A percentile compares a stretch with the other conserved stretches of the same genome.
Conservation (phyloP, 2,888 invertebrate genomes). For the Ornithoptera alexandrae region DNA sequence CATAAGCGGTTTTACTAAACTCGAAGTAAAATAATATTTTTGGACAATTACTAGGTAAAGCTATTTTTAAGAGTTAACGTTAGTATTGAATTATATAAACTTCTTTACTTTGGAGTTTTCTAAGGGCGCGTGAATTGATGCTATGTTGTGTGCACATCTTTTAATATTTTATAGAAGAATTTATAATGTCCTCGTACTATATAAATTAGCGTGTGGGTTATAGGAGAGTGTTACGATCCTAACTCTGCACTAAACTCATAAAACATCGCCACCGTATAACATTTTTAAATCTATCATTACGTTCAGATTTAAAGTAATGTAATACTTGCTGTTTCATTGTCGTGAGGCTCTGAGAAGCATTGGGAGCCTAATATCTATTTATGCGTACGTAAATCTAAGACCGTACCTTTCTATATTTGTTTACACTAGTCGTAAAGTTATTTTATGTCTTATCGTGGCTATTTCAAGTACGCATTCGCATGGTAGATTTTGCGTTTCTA, state of each 20-base stretch:
- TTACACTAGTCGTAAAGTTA: slow-evolving; percentile 5
- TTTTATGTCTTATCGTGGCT: not conserved
- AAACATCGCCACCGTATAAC: not conserved
- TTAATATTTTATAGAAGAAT: not conserved
- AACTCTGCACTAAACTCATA: not conserved
- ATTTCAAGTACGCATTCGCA: not conserved
- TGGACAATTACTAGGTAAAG: no score
- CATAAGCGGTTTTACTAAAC: no score
- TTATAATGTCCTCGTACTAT: not conserved
- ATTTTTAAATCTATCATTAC: not conserved
- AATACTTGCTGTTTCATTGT: slow-evolving; percentile 23
- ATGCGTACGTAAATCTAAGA: slow-evolving; percentile 10
- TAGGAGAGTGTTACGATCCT: not conserved
- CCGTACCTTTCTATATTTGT: slow-evolving; percentile 19
- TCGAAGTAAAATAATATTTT: no score
- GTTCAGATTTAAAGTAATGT: slow-evolving; percentile 14
- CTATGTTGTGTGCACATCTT: not conserved
- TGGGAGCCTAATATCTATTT: slow-evolving; percentile 9
- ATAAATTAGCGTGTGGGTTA: not conserved
- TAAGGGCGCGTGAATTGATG: no score
- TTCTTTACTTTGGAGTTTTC: no score
- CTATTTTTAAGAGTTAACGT: no score
- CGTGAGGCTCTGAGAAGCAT: slow-evolving; percentile 1
- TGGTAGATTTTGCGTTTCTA: not conserved
- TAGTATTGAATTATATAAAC: no score